A percentile compares a stretch with the other conserved stretches of the same genome.
These are phyloP conservation scores for Meda fulgida DNA, from an alignment of 2,797 vertebrate species.

Conservation along the genomic window DNA sequence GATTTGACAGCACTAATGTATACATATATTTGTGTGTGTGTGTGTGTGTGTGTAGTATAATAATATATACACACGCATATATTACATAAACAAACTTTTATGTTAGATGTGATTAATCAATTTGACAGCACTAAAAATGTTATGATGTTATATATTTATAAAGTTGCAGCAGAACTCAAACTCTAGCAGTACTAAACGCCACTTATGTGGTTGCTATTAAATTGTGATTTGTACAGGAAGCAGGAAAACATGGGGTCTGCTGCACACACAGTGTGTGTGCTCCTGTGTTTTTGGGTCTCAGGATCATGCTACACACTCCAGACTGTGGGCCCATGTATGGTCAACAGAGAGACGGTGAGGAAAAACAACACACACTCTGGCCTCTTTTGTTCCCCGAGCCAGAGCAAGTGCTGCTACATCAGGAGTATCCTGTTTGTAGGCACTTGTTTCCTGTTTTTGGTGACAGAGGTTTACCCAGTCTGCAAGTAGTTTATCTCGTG, in stretches of 20 bases:
- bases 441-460: slow-evolving; percentile 74
- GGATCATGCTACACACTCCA: slow-evolving; percentile 47
- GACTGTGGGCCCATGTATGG: slow-evolving; percentile 56
- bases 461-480: slow-evolving; percentile 58
- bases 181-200: not conserved
- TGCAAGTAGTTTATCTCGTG: slow-evolving; percentile 34
- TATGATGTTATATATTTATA: not conserved
- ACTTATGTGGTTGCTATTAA: not conserved
- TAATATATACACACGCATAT: no score
- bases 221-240: slow-evolving; percentile 57
- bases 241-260: slow-evolving; percentile 56
- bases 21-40: no score
- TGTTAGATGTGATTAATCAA: no score
- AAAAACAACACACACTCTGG: slow-evolving; percentile 47
- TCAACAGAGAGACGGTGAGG: slow-evolving; percentile 60
- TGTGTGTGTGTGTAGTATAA: no score
- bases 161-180: not conserved
- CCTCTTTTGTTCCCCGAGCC: slow-evolving; percentile 56
- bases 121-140: no score
- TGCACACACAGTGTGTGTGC: slow-evolving; percentile 43
- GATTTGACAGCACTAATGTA: no score
- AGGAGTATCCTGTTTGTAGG: slow-evolving; percentile 75
- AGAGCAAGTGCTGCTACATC: slow-evolving; percentile 61
- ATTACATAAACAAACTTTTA: no score
- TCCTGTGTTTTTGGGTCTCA: slow-evolving; percentile 58